Conservation (phyloP, 1,140 invertebrate genomes). For the Oncopeltus fasciatus region DNA sequence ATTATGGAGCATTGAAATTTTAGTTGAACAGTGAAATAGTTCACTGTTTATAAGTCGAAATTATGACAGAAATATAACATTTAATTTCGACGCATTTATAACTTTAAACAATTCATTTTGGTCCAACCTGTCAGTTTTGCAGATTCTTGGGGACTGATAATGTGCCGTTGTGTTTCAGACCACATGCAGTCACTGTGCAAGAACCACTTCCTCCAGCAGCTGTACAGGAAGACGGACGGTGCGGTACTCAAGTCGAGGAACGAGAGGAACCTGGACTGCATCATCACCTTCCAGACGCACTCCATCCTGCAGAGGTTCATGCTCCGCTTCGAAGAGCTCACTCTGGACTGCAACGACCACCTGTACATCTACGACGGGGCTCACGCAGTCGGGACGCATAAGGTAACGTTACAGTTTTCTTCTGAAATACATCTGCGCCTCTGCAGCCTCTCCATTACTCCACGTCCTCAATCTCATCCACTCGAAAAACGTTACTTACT, state of each 20-base stretch:
- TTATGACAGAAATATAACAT: too few relatives aligned
- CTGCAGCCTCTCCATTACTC: too few relatives aligned
- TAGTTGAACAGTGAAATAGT: too few relatives aligned
- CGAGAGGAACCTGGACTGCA: constrained; percentile 76
- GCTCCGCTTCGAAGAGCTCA: constrained; percentile 67
- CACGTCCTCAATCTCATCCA: too few relatives aligned
- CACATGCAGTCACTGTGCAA: constrained; percentile 73
- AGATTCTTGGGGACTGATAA: too few relatives aligned
- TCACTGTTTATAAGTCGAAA: too few relatives aligned
- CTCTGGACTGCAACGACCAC: constrained; percentile 85
- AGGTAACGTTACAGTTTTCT: constrained; percentile 40
- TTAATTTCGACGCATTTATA: too few relatives aligned
- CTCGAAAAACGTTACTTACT: too few relatives aligned
- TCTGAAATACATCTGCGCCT: not conserved
- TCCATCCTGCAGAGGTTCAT: constrained; percentile 84
- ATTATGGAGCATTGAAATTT: too few relatives aligned
- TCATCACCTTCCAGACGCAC: constrained; percentile 84
- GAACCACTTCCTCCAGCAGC: constrained; percentile 67
- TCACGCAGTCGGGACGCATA: constrained; percentile 67
- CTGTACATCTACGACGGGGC: constrained; percentile 84
- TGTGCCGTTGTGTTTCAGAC: constrained; percentile 55
- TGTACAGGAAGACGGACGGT: constrained; percentile 79
- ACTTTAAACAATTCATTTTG: too few relatives aligned
- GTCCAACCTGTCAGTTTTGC: too few relatives aligned
- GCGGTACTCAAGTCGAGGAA: constrained; percentile 75